These are phyloP conservation scores for Drosophila littoralis DNA, from an alignment of 1,140 invertebrate species.

Conservation along the genomic window DNA sequence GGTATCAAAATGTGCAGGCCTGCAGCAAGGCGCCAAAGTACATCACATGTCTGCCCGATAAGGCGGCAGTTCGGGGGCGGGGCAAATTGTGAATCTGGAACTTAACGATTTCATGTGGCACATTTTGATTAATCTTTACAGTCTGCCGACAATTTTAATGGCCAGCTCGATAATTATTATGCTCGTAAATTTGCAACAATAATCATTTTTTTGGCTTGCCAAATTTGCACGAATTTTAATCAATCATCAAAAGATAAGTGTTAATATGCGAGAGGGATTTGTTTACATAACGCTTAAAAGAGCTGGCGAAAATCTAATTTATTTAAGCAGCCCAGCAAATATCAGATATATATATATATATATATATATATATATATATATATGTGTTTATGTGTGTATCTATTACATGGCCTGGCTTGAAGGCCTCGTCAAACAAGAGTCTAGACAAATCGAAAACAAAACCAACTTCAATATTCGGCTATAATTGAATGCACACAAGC, in stretches of 20 bases:
- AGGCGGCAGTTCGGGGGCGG: background rate
- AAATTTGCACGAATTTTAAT: conserved; percentile 13
- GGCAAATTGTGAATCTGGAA: conserved; percentile 26
- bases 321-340: conserved; percentile 67
- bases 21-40: conserved; percentile 1
- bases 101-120: conserved; percentile 52
- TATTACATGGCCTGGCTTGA: background rate
- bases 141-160: conserved; percentile 36
- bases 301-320: conserved; percentile 66
- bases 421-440: conserved; percentile 65
- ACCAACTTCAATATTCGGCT: conserved; percentile 71
- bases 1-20: conserved; percentile 16
- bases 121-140: conserved; percentile 67
- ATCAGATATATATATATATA: conserved; percentile 9
- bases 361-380: conserved; percentile 5
- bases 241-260: background rate
- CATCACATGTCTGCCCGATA: conserved; percentile 35
- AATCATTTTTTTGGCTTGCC: background rate
- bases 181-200: conserved; percentile 35
- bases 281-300: conserved; percentile 42
- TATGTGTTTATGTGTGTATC: conserved; percentile 3
- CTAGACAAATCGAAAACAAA: conserved; percentile 80
- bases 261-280: background rate
- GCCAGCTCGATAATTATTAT: conserved; percentile 40
- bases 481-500: conserved; percentile 77